Evolutionary conservation across 1,140 invertebrate genomes (phyloP).

Genomic region (Nixonia krombeini): DNA sequence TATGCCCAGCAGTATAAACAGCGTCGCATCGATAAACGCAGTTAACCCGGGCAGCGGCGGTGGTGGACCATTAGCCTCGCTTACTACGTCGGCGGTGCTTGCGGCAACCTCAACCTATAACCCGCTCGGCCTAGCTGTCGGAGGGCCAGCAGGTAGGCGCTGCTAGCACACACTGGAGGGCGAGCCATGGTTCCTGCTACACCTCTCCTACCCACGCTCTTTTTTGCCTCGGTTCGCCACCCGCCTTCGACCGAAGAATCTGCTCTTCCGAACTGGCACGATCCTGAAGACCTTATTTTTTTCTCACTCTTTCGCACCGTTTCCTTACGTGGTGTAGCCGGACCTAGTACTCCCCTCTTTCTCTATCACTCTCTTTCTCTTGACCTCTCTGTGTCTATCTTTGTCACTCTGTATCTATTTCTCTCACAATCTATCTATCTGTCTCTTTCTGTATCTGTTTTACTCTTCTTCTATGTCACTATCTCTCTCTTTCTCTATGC

Average conservation of each 20-base stretch:
- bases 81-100: constrained; percentile 81
- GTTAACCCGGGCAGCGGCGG: constrained; percentile 46
- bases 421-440: constrained; percentile 5
- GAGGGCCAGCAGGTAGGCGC: constrained; percentile 81
- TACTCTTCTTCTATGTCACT: constrained; percentile 6
- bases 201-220: constrained; percentile 59
- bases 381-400: constrained; percentile 36
- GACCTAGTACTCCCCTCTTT: constrained; percentile 66
- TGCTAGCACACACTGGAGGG: constrained; percentile 65
- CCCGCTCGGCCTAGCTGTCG: constrained; percentile 84
- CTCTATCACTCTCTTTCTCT: constrained; percentile 40
- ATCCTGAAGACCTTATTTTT: constrained; percentile 21
- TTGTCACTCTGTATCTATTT: constrained; percentile 25
- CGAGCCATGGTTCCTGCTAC: constrained; percentile 71
- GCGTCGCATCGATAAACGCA: constrained; percentile 52
- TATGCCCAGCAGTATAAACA: constrained; percentile 51
- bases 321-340: constrained; percentile 68
- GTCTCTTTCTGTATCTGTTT: constrained; percentile 2
- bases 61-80: constrained; percentile 77
- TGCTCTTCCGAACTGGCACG: constrained; percentile 21
- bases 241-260: constrained; percentile 19
- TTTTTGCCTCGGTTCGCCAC: constrained; percentile 38
- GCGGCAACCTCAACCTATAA: constrained; percentile 82
- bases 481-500: constrained; percentile 5
- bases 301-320: constrained; percentile 8